Conservation (phyloP, 2,888 invertebrate species). For the Hanleya hanleyi region DNA sequence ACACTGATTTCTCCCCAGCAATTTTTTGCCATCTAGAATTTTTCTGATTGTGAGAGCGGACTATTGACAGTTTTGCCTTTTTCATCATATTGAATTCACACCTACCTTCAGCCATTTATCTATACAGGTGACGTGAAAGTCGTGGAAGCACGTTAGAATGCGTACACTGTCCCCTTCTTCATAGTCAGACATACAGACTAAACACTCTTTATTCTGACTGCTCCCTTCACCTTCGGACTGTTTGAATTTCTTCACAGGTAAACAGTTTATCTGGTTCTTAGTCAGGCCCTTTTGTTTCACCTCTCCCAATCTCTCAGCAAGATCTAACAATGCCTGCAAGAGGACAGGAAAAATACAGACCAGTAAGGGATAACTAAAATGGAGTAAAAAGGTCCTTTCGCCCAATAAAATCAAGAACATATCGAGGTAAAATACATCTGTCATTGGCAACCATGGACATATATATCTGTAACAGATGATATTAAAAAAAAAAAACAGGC, state of each 20-base stretch:
- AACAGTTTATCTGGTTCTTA: slow-evolving; percentile 36
- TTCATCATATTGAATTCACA: too few relatives aligned
- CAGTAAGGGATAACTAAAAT: too few relatives aligned
- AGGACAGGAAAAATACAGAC: neutral
- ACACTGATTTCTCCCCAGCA: too few relatives aligned
- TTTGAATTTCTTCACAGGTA: slow-evolving; percentile 45
- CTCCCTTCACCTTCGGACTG: slow-evolving; percentile 5
- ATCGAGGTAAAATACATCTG: too few relatives aligned
- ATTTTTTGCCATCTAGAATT: too few relatives aligned
- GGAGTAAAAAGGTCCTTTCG: too few relatives aligned
- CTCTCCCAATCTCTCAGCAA: slow-evolving; percentile 54
- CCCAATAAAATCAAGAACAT: too few relatives aligned
- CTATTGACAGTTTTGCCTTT: too few relatives aligned
- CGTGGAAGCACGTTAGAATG: slow-evolving; percentile 67
- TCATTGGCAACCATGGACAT: too few relatives aligned
- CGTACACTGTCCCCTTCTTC: slow-evolving; percentile 57
- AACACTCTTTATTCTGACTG: slow-evolving; percentile 48
- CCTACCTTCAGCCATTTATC: slow-evolving; percentile 68
- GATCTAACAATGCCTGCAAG: slow-evolving; percentile 45
- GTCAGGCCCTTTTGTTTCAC: slow-evolving; percentile 48
- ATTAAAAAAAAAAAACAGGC: too few relatives aligned
- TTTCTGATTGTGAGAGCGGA: too few relatives aligned
- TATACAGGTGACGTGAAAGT: slow-evolving; percentile 65
- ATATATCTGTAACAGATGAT: too few relatives aligned
- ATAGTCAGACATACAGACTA: slow-evolving; percentile 68